Percentiles rank a stretch among this genome's conserved stretches.
phyloP scores from a whole-genome alignment of 2,888 invertebrate genomes.

The Pseudolycoriella hygida region DNA sequence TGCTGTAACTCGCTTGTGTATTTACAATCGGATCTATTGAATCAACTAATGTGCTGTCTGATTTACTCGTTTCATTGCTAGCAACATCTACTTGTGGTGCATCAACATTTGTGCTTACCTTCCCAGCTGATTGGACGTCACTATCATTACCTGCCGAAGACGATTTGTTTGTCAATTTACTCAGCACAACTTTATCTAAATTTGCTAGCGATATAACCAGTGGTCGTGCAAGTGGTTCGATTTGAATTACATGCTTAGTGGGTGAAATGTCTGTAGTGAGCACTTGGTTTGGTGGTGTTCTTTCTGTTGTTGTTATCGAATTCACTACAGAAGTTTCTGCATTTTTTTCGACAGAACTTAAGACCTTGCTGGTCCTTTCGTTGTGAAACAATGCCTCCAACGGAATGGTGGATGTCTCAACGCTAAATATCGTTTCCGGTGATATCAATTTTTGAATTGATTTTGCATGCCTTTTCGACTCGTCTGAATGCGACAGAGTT shows the following conservation, averaged over 20 bases:
- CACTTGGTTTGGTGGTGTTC: constrained; percentile 7
- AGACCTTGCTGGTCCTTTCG: constrained; percentile 5
- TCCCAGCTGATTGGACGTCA: constrained; percentile 19
- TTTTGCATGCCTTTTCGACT: constrained; percentile 3
- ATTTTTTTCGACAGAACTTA: constrained; percentile 19
- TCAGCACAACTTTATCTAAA: constrained; percentile 28
- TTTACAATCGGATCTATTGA: constrained; percentile 11
- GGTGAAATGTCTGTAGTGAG: neutral
- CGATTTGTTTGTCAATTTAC: constrained; percentile 18
- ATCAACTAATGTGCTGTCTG: constrained; percentile 6
- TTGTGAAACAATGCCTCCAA: constrained; percentile 48
- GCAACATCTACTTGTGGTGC: constrained; percentile 13
- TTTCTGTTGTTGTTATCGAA: constrained; percentile 17
- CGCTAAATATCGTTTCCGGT: constrained; percentile 23
- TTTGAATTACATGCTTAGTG: neutral
- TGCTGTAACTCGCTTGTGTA: constrained; percentile 22
- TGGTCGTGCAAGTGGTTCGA: constrained; percentile 16
- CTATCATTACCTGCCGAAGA: constrained; percentile 7
- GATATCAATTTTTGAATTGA: constrained; percentile 13
- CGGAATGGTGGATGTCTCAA: constrained; percentile 46
- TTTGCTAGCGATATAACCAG: constrained; percentile 29
- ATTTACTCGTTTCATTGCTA: neutral
- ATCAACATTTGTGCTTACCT: constrained; percentile 18
- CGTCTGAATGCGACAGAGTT: neutral
- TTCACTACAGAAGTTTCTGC: constrained; percentile 13